These are phyloP conservation scores for Ametastegia equiseti DNA, from an alignment of 2,888 invertebrate genomes.

Conservation along the genomic window DNA sequence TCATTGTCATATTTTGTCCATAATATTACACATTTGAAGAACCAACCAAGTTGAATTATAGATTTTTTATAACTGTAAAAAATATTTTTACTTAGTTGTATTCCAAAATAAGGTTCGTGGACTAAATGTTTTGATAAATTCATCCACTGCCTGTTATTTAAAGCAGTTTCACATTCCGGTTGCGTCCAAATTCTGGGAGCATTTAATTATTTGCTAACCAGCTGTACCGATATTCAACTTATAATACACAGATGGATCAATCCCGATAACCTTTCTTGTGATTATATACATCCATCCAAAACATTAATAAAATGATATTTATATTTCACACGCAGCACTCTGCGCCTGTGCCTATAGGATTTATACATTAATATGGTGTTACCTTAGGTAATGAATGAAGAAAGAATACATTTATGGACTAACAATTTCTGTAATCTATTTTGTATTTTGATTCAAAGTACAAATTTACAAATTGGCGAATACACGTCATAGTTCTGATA, in stretches of 20 bases:
- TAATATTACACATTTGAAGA: background rate
- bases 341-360: conserved; percentile 6
- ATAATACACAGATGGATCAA: background rate
- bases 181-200: background rate
- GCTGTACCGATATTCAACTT: background rate
- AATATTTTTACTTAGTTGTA: background rate
- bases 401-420: background rate
- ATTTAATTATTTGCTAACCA: background rate
- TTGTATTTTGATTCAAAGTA: background rate
- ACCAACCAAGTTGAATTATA: background rate
- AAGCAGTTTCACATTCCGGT: background rate
- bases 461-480: background rate
- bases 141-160: background rate
- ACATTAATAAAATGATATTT: background rate
- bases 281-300: background rate
- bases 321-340: background rate
- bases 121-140: background rate
- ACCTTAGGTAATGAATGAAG: background rate
- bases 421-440: background rate
- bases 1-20: background rate
- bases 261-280: background rate
- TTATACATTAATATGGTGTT: conserved; percentile 20
- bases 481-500: background rate
- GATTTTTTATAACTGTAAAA: background rate
- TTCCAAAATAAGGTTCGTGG: background rate